Evolutionary conservation across 2,797 vertebrate genomes (phyloP), one percentile per base, ranked within the genome.

Genomic region (Clangula hyemalis): DNA sequence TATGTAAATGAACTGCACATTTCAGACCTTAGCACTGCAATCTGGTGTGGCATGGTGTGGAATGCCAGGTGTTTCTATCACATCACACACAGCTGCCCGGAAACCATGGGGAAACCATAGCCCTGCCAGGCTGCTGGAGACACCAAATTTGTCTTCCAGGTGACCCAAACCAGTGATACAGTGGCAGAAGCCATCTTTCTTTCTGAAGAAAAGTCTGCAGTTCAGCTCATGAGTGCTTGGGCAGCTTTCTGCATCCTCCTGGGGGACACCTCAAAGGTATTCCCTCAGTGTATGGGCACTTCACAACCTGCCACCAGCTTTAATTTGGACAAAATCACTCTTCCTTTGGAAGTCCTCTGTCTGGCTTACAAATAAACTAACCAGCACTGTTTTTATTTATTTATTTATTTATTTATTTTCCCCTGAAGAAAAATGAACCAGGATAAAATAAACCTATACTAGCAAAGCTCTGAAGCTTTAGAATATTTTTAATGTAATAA

Each of bases 81-180:
- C 25, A 9, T 62, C 0, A 4, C 49, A 22, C 12, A 4, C 22
- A 61, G 60, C 36, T 91, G 34, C 12, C 10, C 0, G 0, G n/a
- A 54, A 86, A 65, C 7, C 28, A 53, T 9, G 51, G 30, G 77
- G 81, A 75, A 64, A 39, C 11, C 49, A 60, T 49, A 60, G 34
- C 34, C 17, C 45, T 65, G 11, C 30, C 27, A 41, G 56, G 41
- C 41, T 77, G 54, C 65, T 28, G 56, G 9, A 24, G 25, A 14
- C 20, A 17, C 47, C 5, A 5, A 30, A 61, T 56, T 32, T 41
- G 25, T 3, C 49, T 61, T 6, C 14, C 32, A 0, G 0, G 21
- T 53, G 30, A 8, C 11, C 25, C 12, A 56, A 15, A 24, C 18
- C 49, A 68, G 32, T 0, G 2, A 62, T 34, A 27, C 27, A 34